Evolutionary conservation across 2,113 vertebrate genomes (phyloP).

Genomic region (Scopus umbretta): DNA sequence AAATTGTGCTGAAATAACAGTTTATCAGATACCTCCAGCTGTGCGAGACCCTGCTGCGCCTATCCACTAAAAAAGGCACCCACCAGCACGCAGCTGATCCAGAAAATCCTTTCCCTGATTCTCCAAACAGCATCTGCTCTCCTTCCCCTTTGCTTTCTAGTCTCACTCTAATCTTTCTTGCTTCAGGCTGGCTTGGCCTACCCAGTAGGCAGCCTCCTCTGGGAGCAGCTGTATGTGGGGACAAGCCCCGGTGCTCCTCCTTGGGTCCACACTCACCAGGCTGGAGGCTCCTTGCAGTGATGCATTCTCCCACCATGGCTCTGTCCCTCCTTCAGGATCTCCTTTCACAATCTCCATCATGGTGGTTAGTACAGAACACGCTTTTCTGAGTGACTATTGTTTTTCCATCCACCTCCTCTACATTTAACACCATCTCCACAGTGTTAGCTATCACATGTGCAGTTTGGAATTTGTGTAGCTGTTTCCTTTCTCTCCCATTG

Average conservation of each 20-base stretch:
- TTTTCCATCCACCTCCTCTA: not conserved
- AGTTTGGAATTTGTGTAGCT: not conserved
- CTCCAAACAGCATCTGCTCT: not conserved
- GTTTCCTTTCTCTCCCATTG: not conserved
- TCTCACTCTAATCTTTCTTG: not conserved
- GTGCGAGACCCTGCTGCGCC: not conserved
- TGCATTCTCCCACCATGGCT: rapidly evolving
- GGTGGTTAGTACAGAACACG: not conserved
- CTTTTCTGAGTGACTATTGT: not conserved
- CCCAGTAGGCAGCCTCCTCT: not conserved
- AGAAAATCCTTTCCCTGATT: not conserved
- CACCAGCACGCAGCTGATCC: not conserved
- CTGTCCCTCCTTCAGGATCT: not conserved
- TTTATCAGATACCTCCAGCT: not conserved
- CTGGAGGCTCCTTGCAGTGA: not conserved
- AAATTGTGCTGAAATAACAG: not conserved
- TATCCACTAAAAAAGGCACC: not conserved
- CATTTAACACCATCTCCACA: not conserved
- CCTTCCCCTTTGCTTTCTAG: not conserved
- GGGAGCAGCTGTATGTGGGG: not conserved
- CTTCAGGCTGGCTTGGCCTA: not conserved
- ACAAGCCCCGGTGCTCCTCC: not conserved
- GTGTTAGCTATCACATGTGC: not conserved
- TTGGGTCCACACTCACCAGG: rapidly evolving
- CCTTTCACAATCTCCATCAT: not conserved